Base-by-base conservation (phyloP, 2,888 invertebrate genomes). In the Parasteatoda lunata region DNA sequence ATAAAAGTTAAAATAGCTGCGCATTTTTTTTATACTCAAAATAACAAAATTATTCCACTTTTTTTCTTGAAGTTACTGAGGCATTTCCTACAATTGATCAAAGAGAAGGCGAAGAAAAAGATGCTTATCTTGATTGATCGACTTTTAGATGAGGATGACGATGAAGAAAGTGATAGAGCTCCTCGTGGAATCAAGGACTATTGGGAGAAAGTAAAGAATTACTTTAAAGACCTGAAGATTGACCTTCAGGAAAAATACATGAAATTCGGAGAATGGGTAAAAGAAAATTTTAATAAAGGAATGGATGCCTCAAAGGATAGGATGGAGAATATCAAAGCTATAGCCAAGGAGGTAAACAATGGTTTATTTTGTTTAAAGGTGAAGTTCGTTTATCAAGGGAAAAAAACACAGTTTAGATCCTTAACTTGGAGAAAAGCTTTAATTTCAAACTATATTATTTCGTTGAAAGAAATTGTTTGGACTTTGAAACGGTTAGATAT, bases 261-360 rank as follows among this genome's bases (percentile, higher is more conserved):
- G 79, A 87, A 86, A 51, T 89, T 89, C 66, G 76, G 79, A 13
- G 84, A 89, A 51, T 89, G 89, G 89, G 77, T 87, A n/a, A 89
- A 89, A 66, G 70, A 83, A 2, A 11, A 13, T 13, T 11, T 76
- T 7, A 76, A 69, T 15, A 82, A 83, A 9, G 89, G 87, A 11
- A 69, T 87, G 48, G 89, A 89, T 3, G 47, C 71, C 47, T 83
- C 87, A 15, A 89, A 89, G 49, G 84, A 83, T 54, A 86, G 81
- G 48, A 15, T 87, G n/a, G 77, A 75, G 0, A 86, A 89, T 54
- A 77, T 89, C 52, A 89, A 76, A 59, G 75, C 85, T 52, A 87
- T 89, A 47, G 86, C 89, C 6, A 81, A 65, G 30, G 86, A 89
- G 80, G 89, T 89, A 71, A 52, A 66, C 30, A 30, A 30, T 30